Base-by-base conservation (phyloP, 2,888 invertebrate genomes). In the Sympetrum striolatum region DNA sequence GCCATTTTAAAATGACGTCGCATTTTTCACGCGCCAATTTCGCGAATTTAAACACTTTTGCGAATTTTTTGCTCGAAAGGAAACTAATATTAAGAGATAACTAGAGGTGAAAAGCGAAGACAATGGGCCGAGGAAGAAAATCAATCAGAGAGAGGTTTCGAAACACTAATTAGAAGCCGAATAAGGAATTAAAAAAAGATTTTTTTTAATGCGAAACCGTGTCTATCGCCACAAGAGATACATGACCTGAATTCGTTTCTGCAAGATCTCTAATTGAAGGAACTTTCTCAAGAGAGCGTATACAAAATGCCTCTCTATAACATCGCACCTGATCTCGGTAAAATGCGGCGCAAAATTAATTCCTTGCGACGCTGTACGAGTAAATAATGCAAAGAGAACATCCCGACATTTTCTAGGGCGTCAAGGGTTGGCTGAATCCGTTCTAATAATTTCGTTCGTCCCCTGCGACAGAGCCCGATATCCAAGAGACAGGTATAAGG, bases 221-320 rank as follows among this genome's bases (percentile, higher is more conserved):
- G 73, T 18, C 25, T 73, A 73, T 73, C 60, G 39, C 37, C n/a
- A 12, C 31, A 86, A 60, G 39, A 64, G 37, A 86, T 22, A 37
- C 86, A 60, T 86, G 86, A 86, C 86, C 86, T 37, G 86, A 37
- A 86, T 86, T 37, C 60, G 60, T 58, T 58, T 22, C 58, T 37
- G 35, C 60, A 48, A 86, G 86, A 86, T 37, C 22, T 37, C 39
- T 86, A 86, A 64, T 82, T 86, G 86, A 86, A 60, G 86, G 64
- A 86, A 64, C 64, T 86, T 60, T 60, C 15, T 10, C 44, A 53
- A 31, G 81, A 53, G 44, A n/a, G 14, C 12, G 12, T 48, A 48
- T 48, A 48, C 12, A 48, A 48, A 8, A 10, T 12, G 48, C 4
- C 39, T n/a, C 39, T 2, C 6, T 2, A 39, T 6, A 39, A 39